Conservation (phyloP, 2,888 invertebrate genomes). For the Anoplius nigerrimus region DNA sequence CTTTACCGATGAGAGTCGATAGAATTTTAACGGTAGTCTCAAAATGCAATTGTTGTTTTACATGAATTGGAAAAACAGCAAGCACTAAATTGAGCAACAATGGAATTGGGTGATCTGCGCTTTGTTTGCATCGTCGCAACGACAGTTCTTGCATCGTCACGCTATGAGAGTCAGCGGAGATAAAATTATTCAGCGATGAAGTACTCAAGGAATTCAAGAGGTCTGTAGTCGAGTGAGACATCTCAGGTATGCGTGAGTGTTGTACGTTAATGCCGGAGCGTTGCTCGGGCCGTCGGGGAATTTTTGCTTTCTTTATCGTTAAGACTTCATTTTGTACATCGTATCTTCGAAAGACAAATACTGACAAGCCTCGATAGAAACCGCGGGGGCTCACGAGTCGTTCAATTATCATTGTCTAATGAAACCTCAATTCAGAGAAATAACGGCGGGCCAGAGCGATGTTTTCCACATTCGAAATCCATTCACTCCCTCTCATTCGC, state of each 20-base stretch:
- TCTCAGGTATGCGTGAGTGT: neutral
- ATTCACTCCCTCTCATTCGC: conserved; percentile 11
- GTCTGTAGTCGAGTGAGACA: conserved; percentile 9
- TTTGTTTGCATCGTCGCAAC: neutral
- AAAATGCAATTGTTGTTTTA: no score
- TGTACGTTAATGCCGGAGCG: conserved; percentile 16
- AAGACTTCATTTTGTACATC: conserved; percentile 41
- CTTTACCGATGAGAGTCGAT: neutral
- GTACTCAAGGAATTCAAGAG: conserved; percentile 42
- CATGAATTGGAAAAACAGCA: no score
- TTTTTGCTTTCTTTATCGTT: neutral
- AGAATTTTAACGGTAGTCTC: no score
- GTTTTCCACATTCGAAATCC: conserved; percentile 4
- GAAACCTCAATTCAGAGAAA: conserved; percentile 52
- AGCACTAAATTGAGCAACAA: no score
- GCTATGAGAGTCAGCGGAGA: conserved; percentile 47
- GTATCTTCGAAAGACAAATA: conserved; percentile 11
- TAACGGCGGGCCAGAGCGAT: conserved; percentile 40
- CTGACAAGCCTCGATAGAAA: conserved; percentile 43
- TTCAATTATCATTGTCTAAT: conserved; percentile 29
- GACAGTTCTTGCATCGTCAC: conserved; percentile 16
- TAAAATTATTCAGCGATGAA: conserved; percentile 49
- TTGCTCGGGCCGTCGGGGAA: conserved; percentile 28
- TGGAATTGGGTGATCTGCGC: conserved; percentile 3
- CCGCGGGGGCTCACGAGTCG: conserved; percentile 39